A percentile compares a stretch with the other conserved stretches of the same genome.
These are phyloP conservation scores for Cyclura pinguis DNA, from an alignment of 2,797 vertebrate genomes.

Conservation along the genomic window DNA sequence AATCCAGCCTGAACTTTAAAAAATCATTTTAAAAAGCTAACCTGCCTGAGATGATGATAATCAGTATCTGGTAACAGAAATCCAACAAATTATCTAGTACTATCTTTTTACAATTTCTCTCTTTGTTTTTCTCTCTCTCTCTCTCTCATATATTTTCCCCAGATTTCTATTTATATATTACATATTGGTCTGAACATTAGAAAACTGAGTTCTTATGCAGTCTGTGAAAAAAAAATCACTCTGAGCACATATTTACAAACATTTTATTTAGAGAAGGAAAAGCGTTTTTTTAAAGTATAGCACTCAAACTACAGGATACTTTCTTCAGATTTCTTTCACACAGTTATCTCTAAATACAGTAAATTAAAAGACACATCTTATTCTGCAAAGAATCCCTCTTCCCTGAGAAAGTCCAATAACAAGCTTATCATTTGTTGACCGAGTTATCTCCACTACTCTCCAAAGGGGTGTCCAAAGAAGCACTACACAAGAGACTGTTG, in stretches of 20 bases:
- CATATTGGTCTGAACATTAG: neutral
- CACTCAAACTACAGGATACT: neutral
- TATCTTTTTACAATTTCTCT: neutral
- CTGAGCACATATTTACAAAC: constrained; percentile 10
- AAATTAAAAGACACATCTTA: constrained; percentile 39
- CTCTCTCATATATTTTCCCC: neutral
- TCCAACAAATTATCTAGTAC: constrained; percentile 3
- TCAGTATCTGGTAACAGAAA: neutral
- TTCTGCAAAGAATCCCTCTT: neutral
- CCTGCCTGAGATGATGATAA: constrained; percentile 32
- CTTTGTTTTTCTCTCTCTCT: neutral
- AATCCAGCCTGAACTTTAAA: constrained; percentile 51
- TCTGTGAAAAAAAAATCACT: neutral
- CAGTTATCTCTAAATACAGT: constrained; percentile 15
- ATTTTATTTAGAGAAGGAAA: neutral
- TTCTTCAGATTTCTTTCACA: neutral
- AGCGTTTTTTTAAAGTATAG: neutral
- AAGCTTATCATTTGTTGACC: neutral
- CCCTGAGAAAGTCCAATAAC: neutral
- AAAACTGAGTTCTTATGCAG: constrained; percentile 51
- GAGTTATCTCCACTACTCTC: neutral
- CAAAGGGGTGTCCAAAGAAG: constrained; percentile 2
- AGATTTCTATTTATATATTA: neutral
- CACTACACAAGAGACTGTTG: neutral
- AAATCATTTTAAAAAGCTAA: constrained; percentile 23